phyloP scores from a whole-genome alignment of 2,888 invertebrate genomes.

The Coecobrya sp. region DNA sequence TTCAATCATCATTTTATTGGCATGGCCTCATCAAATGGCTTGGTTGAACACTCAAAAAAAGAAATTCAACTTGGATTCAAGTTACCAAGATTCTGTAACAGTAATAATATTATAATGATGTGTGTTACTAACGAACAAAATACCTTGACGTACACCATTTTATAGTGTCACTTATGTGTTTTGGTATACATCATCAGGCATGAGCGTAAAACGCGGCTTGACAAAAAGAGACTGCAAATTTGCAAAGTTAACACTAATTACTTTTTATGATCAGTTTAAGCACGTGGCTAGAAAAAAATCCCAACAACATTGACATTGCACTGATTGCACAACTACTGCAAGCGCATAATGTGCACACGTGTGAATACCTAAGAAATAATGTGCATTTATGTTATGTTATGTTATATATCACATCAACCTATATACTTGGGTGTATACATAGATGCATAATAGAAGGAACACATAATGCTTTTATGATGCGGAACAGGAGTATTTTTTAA shows the following conservation, averaged over 20 bases:
- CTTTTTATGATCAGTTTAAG: not conserved
- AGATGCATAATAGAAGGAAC: not conserved
- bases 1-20: not conserved
- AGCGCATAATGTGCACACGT: not conserved
- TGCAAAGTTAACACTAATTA: not conserved
- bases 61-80: not conserved
- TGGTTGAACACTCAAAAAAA: not conserved
- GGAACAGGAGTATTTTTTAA: conserved; percentile 30
- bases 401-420: not conserved
- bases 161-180: not conserved
- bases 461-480: conserved; percentile 32
- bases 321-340: conserved; percentile 18
- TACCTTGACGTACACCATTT: not conserved
- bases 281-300: not conserved
- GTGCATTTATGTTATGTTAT: too few relatives aligned
- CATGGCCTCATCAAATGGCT: not conserved
- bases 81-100: not conserved
- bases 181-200: not conserved
- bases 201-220: not conserved
- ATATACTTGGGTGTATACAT: not conserved
- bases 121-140: not conserved
- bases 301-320: conserved; percentile 42
- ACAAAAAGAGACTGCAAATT: conserved; percentile 12
- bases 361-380: not conserved
- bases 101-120: not conserved